Evolutionary conservation across 1,140 invertebrate genomes (phyloP), one percentile per base, ranked within the genome.

Genomic region (Sinella curviseta): DNA sequence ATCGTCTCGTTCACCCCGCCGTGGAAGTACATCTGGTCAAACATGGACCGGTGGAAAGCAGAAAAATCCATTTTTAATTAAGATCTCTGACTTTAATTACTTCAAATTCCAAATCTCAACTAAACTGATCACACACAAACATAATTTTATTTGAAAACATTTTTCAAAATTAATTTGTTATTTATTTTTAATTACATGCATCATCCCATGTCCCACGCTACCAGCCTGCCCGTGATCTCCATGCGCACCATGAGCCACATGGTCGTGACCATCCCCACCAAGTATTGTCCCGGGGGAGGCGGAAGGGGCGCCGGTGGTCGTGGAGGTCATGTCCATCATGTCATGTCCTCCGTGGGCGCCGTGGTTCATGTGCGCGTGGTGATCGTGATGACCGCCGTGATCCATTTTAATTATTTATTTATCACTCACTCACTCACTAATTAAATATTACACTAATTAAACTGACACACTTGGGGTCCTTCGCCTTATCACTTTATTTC

Each of bases 11-110:
- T 75, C 16, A 83, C 79, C n/a, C 86, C 86, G 8, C 82, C 82
- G 78, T 88, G 85, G 80, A 88, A 88, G 79, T 83, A 87, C 87
- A 88, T 88, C 86, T 88, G 80, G 36, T 28, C 34, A 75, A 17
- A 1, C 14, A 70, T 12, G 39, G 8, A 48, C 39, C 39, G 39
- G n/a, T n/a, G n/a, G n/a, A n/a, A n/a, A n/a, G n/a, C n/a, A 48
- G 39, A 48, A 48, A 48, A 8, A 48, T 8, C 8, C 39, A 48
- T 48, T n/a, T n/a, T n/a, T n/a, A n/a, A n/a, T n/a, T n/a, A n/a
- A n/a, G n/a, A n/a, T n/a, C n/a, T n/a, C n/a, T n/a, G n/a, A n/a
- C n/a, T n/a, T n/a, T n/a, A n/a, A n/a, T n/a, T n/a, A n/a, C n/a
- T n/a, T n/a, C n/a, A n/a, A n/a, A n/a, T n/a, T n/a, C n/a, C n/a